These are phyloP conservation scores for Biston stratarius DNA, from an alignment of 2,888 invertebrate species.

Conservation along the genomic window DNA sequence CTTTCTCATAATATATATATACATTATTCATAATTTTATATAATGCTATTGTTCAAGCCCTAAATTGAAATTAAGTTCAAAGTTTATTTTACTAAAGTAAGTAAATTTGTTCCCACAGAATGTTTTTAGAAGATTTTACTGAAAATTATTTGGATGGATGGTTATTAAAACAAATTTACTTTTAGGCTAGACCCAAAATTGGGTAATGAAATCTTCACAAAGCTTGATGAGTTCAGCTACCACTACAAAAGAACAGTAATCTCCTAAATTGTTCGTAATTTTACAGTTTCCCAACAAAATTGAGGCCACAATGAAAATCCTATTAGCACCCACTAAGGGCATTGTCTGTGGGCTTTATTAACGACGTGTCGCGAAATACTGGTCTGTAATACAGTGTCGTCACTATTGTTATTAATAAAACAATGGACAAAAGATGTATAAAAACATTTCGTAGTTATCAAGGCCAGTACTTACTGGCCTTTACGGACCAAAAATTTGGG, in stretches of 20 bases:
- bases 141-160: no score
- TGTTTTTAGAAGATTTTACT: no score
- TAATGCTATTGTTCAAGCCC: no score
- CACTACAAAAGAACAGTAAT: constrained; percentile 1
- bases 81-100: no score
- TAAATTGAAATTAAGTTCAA: no score
- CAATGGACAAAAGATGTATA: constrained; percentile 44
- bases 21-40: no score
- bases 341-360: constrained; percentile 18
- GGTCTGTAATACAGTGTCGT: constrained; percentile 32
- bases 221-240: no score
- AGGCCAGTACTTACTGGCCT: constrained; percentile 39
- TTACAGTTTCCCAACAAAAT: constrained; percentile 28
- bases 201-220: no score
- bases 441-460: constrained; percentile 40
- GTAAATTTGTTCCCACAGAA: no score
- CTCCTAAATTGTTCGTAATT: constrained; percentile 20
- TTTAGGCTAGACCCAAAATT: no score
- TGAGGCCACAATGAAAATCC: constrained; percentile 28
- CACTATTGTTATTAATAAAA: constrained; percentile 46
- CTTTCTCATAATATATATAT: no score
- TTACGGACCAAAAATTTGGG: constrained; percentile 42
- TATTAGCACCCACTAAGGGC: constrained; percentile 19
- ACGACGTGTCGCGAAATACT: constrained; percentile 18
- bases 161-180: no score